Evolutionary conservation across 2,888 invertebrate genomes (phyloP), one percentile per base, ranked within the genome.

Genomic region (Spicauda simplicius): DNA sequence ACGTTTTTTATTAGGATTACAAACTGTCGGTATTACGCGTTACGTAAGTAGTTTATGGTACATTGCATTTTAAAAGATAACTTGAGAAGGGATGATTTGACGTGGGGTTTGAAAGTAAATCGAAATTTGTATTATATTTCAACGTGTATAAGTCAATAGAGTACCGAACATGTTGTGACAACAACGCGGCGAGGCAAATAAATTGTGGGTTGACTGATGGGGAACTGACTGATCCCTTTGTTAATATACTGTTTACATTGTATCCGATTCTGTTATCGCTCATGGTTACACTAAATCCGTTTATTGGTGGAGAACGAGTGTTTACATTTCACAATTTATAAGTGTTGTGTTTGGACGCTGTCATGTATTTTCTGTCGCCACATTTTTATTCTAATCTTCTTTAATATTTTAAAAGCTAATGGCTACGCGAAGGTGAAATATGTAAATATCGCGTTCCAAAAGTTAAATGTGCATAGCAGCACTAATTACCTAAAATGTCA

Each of bases 161-260:
- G 10, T 18, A 25, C 14, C 18, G 30, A 30, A 18, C 48, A 30
- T 64, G 48, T 64, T 64, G 56, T 64, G 20, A 50, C 57, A 64
- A 64, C 57, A 57, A 33, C 50, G 48, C 57, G 55, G 25, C 30
- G 30, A 12, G 25, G 55, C 41, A 63, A 63, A 64, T 52, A 64
- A 64, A 58, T 37, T 58, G 64, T 58, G 53, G 64, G 52, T 64
- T 58, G 58, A 55, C 55, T 45, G 64, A 61, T 55, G 54, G 64
- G 69, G 64, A 61, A 70, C 64, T 61, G 60, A 67, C 64, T 67
- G 59, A 70, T 60, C 67, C 67, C 63, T 61, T 58, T 58, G 54
- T 57, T 67, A 61, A 68, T 57, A 57, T 57, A 56, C 64, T 67
- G 63, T 70, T 70, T 70, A 70, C 63, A 54, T 54, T 55, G 41